Conservation (phyloP, 2,888 invertebrate genomes). For the Stegophylla sp. region DNA sequence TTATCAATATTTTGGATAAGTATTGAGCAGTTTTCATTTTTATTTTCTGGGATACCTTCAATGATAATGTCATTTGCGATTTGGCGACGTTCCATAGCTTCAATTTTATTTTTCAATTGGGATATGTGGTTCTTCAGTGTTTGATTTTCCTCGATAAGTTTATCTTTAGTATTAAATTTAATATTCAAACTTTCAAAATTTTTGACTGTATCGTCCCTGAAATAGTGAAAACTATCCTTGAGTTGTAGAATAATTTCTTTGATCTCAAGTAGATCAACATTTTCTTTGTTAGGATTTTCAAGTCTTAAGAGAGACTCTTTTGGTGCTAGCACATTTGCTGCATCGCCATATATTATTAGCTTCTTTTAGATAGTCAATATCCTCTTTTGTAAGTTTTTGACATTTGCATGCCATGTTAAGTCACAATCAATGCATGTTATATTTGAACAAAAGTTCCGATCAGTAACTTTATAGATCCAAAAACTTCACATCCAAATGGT, state of each 20-base stretch:
- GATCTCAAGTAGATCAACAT: neutral
- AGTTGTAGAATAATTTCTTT: conserved; percentile 29
- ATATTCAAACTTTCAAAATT: conserved; percentile 9
- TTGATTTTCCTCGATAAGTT: conserved; percentile 11
- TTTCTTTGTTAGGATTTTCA: neutral
- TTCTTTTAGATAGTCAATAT: conserved; percentile 12
- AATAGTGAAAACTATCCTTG: neutral
- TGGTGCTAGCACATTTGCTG: neutral
- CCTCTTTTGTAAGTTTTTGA: conserved; percentile 5
- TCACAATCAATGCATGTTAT: conserved; percentile 2
- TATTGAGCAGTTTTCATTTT: conserved; percentile 19
- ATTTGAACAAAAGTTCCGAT: no score
- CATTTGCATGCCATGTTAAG: conserved; percentile 15
- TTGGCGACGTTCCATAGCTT: conserved; percentile 21
- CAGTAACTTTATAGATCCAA: no score
- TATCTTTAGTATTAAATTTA: conserved; percentile 18
- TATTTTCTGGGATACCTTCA: conserved; percentile 20
- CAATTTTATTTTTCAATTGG: conserved; percentile 12
- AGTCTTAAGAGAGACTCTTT: conserved; percentile 14
- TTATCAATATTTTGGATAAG: conserved; percentile 8
- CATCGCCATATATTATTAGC: conserved; percentile 15
- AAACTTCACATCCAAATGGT: no score
- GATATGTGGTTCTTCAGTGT: neutral
- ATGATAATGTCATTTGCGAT: conserved; percentile 30
- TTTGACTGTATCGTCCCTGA: neutral